These are phyloP conservation scores for Dicrurus megarhynchus DNA, from an alignment of 2,113 vertebrate genomes.

Conservation along the genomic window DNA sequence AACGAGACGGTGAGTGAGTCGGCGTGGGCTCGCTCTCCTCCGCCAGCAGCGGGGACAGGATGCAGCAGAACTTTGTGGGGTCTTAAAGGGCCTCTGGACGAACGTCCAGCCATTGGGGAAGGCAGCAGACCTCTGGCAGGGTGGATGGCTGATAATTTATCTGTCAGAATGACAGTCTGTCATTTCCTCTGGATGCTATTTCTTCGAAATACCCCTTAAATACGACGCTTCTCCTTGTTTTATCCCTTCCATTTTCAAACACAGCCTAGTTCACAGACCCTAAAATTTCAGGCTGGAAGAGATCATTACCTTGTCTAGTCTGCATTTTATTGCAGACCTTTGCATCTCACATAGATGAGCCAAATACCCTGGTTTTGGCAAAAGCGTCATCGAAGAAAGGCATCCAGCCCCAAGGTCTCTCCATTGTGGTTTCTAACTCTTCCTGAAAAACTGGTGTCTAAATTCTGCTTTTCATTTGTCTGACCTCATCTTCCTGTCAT, in stretches of 20 bases:
- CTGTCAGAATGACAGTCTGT: background rate
- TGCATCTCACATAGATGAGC: background rate
- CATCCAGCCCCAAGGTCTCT: background rate
- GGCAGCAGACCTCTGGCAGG: background rate
- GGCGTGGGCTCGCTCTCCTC: fast-evolving
- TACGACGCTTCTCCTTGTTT: background rate
- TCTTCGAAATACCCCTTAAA: background rate
- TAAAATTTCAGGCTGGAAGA: background rate
- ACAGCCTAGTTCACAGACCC: background rate
- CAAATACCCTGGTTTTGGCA: background rate
- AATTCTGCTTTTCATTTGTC: background rate
- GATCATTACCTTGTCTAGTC: background rate
- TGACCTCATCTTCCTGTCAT: background rate
- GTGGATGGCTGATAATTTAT: background rate
- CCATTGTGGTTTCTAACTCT: background rate
- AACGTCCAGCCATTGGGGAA: background rate
- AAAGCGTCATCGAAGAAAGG: background rate
- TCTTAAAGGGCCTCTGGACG: background rate
- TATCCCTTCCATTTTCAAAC: background rate
- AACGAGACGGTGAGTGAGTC: constrained; percentile 86
- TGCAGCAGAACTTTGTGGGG: fast-evolving
- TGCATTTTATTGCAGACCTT: background rate
- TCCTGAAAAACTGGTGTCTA: background rate
- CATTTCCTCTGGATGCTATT: background rate
- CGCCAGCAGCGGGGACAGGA: background rate